Percentiles rank a stretch among this genome's conserved stretches.
Conservation (phyloP, 2,797 vertebrate species). For the Kryptolebias ocellatus region DNA sequence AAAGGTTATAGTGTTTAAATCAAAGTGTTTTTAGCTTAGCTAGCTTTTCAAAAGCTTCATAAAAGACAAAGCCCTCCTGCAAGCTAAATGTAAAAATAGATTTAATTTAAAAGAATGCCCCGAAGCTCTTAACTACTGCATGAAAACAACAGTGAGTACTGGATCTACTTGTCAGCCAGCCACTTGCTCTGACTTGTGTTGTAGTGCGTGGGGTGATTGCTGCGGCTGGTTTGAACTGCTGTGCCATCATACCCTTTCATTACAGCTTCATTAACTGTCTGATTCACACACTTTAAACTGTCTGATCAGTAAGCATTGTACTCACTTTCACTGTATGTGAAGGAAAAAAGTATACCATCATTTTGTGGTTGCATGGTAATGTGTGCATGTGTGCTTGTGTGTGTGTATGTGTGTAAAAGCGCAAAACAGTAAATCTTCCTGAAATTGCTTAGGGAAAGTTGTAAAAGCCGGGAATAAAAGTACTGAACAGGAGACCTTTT, state of each 20-base stretch:
- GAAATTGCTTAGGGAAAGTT: conserved; percentile 20
- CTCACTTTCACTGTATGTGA: conserved; percentile 8
- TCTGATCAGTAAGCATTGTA: conserved; percentile 3
- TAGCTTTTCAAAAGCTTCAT: background rate
- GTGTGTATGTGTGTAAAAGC: conserved; percentile 9
- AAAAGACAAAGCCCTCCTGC: background rate
- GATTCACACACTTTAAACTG: conserved; percentile 7
- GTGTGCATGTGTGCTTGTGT: background rate
- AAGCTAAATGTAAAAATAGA: background rate
- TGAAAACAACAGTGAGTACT: background rate
- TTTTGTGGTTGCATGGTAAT: conserved; percentile 4
- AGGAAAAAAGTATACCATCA: conserved; percentile 13
- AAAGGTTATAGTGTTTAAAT: too few relatives aligned
- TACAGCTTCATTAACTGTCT: conserved; percentile 7
- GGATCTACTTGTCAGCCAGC: background rate
- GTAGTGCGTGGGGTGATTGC: background rate
- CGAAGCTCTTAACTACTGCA: background rate
- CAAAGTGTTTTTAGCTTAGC: too few relatives aligned
- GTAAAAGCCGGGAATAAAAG: too few relatives aligned
- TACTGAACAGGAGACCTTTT: too few relatives aligned
- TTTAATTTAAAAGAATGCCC: background rate
- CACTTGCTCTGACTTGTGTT: conserved; percentile 1
- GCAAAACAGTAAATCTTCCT: conserved; percentile 28
- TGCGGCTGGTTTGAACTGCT: background rate
- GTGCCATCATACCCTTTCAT: conserved; percentile 10